Base-by-base conservation (phyloP, 2,888 invertebrate genomes). In the Mimas tiliae region DNA sequence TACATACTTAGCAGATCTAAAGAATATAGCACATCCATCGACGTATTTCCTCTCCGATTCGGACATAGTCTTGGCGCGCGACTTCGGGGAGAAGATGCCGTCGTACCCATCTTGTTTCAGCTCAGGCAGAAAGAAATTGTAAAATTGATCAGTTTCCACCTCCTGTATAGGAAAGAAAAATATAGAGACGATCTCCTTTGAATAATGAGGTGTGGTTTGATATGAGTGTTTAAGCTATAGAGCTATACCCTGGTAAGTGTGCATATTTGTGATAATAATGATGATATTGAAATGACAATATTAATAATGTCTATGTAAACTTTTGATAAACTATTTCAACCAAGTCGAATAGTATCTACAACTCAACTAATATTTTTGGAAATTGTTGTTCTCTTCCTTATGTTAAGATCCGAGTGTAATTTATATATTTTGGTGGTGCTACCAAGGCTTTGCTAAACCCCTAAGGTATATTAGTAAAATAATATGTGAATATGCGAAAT, bases 1-100 rank as follows among this genome's bases (percentile, higher is more conserved):
- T 12, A 79, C 96, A 95, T 90, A 98, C 98, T 98, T 98, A 84
- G 96, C 96, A 85, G 97, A 96, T 89, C 98, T 96, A 94, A 96
- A 99, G 94, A 99, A 99, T 84, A 99, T 99, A 75, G 99, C 99
- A 94, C 99, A 99, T 72, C 99, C 99, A 87, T 99, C 99, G 65
- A 99, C 99, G 91, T 97, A 98, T 93, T 99, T 99, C 82, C 98
- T 95, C 86, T 99, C 99, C 77, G 97, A 96, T 84, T 99, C 99
- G 1, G 96, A 96, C 99, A 99, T 99, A 67, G 99, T 99, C 89
- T 99, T 98, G 62, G 99, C 99, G 67, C 99, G 95, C 0, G 99
- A 99, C 91, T 99, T 99, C 0, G 99, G 99, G 47, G 98, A 98
- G 91, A 99, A 99, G 75, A 99, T 99, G 34, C 99, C 99, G 78